Conservation (phyloP, 1,140 invertebrate species). For the Pseudachorutes palmiensis region DNA sequence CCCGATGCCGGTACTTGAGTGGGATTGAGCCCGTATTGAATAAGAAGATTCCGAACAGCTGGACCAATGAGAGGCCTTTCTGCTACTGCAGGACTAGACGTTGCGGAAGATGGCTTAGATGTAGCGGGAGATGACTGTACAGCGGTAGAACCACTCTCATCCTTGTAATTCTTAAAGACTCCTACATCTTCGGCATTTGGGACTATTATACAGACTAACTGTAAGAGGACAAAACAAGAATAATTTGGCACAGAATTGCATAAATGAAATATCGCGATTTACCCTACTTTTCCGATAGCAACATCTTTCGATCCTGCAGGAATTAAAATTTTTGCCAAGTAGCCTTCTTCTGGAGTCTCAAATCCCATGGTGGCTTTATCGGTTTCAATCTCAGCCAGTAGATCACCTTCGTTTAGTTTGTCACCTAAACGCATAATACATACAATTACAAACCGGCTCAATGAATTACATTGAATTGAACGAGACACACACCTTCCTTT, state of each 20-base stretch:
- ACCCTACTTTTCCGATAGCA: constrained; percentile 61
- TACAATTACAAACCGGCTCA: no score
- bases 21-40: constrained; percentile 52
- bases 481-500: constrained; percentile 95
- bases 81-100: not conserved
- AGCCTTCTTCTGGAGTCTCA: constrained; percentile 97
- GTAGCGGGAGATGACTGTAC: not conserved
- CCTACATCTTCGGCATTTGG: constrained; percentile 55
- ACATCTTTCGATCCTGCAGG: constrained; percentile 60
- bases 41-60: constrained; percentile 53
- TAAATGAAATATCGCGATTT: no score
- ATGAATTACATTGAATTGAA: no score
- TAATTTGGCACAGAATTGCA: no score
- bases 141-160: constrained; percentile 40
- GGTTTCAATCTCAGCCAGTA: constrained; percentile 98
- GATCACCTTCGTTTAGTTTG: constrained; percentile 66
- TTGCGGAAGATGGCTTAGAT: not conserved
- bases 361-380: constrained; percentile 99
- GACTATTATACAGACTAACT: constrained; percentile 67
- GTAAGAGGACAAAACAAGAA: no score
- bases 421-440: constrained; percentile 45
- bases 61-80: constrained; percentile 46
- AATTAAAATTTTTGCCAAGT: constrained; percentile 87
- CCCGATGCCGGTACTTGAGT: constrained; percentile 50
- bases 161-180: constrained; percentile 58